These are phyloP conservation scores for Aphaenogaster floridana DNA, from an alignment of 1,140 invertebrate genomes.

Conservation along the genomic window DNA sequence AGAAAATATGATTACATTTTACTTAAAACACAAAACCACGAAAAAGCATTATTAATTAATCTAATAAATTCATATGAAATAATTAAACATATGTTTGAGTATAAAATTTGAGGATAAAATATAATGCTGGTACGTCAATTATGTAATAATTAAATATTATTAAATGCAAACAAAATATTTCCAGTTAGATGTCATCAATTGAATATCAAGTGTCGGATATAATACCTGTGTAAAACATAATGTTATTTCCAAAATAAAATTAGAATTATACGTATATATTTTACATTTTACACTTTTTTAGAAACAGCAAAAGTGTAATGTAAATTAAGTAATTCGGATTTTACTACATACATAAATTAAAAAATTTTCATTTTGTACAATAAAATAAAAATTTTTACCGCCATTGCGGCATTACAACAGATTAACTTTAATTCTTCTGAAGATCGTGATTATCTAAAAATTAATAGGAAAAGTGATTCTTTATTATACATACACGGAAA, in stretches of 20 bases:
- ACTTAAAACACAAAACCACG: background rate
- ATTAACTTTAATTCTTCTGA: slow-evolving; percentile 22
- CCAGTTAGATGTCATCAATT: background rate
- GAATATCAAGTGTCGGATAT: background rate
- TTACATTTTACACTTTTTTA: background rate
- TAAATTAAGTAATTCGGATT: background rate
- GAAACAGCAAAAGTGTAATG: background rate
- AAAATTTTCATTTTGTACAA: background rate
- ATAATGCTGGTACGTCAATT: background rate
- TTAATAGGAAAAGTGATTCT: background rate
- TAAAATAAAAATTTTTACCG: background rate
- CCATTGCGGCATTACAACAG: background rate
- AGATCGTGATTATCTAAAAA: slow-evolving; percentile 9
- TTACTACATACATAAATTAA: background rate
- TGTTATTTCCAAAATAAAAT: background rate
- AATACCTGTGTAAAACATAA: background rate
- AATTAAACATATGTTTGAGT: slow-evolving; percentile 5
- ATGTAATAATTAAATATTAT: background rate
- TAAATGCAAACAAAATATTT: background rate
- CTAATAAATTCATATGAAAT: background rate
- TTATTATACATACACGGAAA: background rate
- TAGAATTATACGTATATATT: background rate
- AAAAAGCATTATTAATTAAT: background rate
- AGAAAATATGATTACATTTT: background rate
- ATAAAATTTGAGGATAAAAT: slow-evolving; percentile 15